Base-by-base conservation (phyloP, 2,888 invertebrate species). In the Lypha dubia region DNA sequence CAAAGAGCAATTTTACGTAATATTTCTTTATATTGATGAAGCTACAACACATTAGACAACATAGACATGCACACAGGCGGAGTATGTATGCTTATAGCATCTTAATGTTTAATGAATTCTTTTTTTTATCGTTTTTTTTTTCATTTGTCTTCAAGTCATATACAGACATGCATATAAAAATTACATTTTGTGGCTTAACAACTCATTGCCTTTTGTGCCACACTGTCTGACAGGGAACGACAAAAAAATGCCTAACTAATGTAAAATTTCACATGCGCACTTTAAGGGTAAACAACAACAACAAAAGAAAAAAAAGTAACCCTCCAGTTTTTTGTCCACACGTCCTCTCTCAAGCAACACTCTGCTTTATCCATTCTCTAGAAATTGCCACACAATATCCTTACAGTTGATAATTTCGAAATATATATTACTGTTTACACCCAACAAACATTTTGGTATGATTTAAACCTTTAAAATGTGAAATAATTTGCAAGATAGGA, bases 161-260 rank as follows among this genome's bases (percentile, higher is more conserved):
- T 28, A 28, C 28, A 28, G 2, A 28, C 5, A 28, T 32, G 20
- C 53, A 9, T 32, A 65, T 17, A 65, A 49, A 58, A 65, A 76
- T 70, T 6, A 63, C 62, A 63, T 68, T 63, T 53, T 80, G 76
- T 71, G 80, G 84, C 84, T 76, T 80, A 84, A 76, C 84, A 80
- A 62, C 80, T 79, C 80, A 67, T 84, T 80, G 84, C 75, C 80
- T 73, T 73, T 73, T 77, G 41, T 83, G 82, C 67, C 77, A 77
- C 46, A 63, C 53, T 38, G 81, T 81, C 81, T 81, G 81, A 70
- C 70, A 75, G 60, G 17, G 15, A 38, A 70, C 58, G 73, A 68
- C 65, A 67, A 71, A 35, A 58, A 15, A 44, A 6, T 71, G 71
- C 22, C 70, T 76, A 67, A 73, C n/a, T n/a, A n/a, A n/a, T n/a